phyloP scores from a whole-genome alignment of 2,113 vertebrate species.

The Clarias gariepinus region DNA sequence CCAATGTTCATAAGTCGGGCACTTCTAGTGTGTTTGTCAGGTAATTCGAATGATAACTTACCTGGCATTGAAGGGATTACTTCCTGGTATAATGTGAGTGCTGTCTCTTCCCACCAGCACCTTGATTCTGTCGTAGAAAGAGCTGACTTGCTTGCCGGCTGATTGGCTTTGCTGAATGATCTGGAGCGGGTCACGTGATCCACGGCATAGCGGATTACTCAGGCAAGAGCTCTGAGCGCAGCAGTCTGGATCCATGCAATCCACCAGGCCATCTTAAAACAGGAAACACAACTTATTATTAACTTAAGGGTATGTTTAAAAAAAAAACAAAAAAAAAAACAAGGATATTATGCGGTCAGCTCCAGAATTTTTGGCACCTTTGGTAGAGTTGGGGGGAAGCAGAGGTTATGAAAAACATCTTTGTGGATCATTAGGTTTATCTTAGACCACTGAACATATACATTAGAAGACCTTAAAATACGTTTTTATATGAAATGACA shows the following conservation, averaged over 20 bases:
- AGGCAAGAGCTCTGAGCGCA: constrained; percentile 83
- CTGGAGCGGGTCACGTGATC: constrained; percentile 84
- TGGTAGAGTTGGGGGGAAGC: neutral
- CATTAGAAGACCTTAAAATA: neutral
- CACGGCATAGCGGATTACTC: constrained; percentile 82
- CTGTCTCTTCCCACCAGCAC: constrained; percentile 86
- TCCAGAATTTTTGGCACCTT: neutral
- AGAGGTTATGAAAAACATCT: neutral
- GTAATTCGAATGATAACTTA: constrained; percentile 46
- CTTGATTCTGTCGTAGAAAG: constrained; percentile 88
- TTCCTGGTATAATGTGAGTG: constrained; percentile 85
- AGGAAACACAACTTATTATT: neutral
- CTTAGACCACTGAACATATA: neutral
- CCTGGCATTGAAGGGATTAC: constrained; percentile 87
- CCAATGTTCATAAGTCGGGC: too few relatives aligned
- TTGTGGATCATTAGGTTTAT: neutral
- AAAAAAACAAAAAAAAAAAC: neutral
- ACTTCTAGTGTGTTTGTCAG: neutral
- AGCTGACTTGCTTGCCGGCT: constrained; percentile 71
- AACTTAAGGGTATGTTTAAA: neutral
- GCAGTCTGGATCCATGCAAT: constrained; percentile 90
- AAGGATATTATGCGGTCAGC: neutral
- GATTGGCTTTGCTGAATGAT: constrained; percentile 84
- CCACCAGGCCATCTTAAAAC: constrained; percentile 81
- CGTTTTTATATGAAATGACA: neutral